A percentile compares a stretch with the other conserved stretches of the same genome.
These are phyloP conservation scores for Sandelia bainsii DNA, from an alignment of 2,797 vertebrate genomes.

Conservation along the genomic window DNA sequence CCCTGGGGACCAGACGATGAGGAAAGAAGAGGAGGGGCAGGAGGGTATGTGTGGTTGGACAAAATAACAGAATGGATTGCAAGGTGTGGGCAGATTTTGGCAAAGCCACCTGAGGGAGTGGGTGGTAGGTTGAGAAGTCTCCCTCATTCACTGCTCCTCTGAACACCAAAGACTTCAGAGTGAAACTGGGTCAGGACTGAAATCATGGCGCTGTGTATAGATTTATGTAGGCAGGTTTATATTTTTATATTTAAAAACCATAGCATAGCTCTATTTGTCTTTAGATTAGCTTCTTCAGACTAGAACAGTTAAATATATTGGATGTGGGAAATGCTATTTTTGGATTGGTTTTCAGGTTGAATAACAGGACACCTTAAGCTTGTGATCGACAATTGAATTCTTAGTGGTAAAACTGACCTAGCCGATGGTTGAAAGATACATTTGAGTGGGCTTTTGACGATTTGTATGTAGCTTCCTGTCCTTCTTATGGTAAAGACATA, in stretches of 20 bases:
- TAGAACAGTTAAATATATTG: conserved; percentile 2
- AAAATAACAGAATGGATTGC: conserved; percentile 66
- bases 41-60: conserved; percentile 63
- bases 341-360: conserved; percentile 11
- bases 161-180: conserved; percentile 47
- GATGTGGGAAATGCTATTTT: conserved; percentile 4
- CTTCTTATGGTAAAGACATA: too few relatives aligned
- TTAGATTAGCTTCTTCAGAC: neutral
- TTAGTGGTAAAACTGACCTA: neutral
- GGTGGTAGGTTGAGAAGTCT: conserved; percentile 75
- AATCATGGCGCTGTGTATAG: conserved; percentile 32
- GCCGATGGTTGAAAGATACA: too few relatives aligned
- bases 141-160: conserved; percentile 50
- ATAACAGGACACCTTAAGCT: neutral
- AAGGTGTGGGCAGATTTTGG: conserved; percentile 78
- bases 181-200: conserved; percentile 65
- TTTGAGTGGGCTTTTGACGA: neutral
- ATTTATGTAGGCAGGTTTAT: conserved; percentile 28
- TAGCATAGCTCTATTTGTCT: conserved; percentile 12
- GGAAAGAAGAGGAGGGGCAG: conserved; percentile 48
- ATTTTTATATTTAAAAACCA: conserved; percentile 32
- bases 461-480: neutral
- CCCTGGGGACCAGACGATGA: conserved; percentile 61
- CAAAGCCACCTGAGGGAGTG: conserved; percentile 71
- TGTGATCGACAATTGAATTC: neutral